Base-by-base conservation (phyloP, 2,797 vertebrate species). In the Gastrophryne carolinensis region DNA sequence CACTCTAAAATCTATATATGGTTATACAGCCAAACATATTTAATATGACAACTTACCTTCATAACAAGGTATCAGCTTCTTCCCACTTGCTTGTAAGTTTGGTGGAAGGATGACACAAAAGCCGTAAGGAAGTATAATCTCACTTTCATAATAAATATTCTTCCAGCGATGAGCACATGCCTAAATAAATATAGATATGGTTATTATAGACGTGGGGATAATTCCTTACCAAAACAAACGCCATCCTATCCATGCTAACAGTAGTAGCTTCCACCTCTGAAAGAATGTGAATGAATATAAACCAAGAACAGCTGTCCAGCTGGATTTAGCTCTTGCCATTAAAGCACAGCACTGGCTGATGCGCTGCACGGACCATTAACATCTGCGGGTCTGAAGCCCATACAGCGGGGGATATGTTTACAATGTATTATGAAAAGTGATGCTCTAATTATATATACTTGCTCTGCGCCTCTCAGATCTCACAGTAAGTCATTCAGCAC, bases 111-210 rank as follows among this genome's bases (percentile, higher is more conserved):
- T 85, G 79, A 95, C 93, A 84, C 98, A 99, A 88, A 96, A 97
- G 32, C 98, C 98, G 0, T 99, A 96, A 0, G 98, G 98, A 54
- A 99, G 89, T 80, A 99, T 96, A 56, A 95, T 89, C 76, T 99
- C 96, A 0, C 92, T 86, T 81, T 95, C 89, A 0, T 99, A 99
- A 86, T 92, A 99, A 75, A 98, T 92, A 57, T 99, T 99, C 83
- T 99, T 99, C 98, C 97, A 99, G 72, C 97, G 96, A 80, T 99
- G 98, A 0, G 97, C 98, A n/a, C 98, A 99, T 3, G 97, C 98
- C 98, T 99, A 78, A 6, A 69, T 41, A 79, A 61, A 84, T 57
- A 80, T 35, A 70, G 23, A 63, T 30, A 41, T 29, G 13, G 50
- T 53, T 53, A 8, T 23, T 41, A 41, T 35, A 64, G 50, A 19